These are phyloP conservation scores for Onthophagus taurus DNA, from an alignment of 1,140 invertebrate species.

Conservation along the genomic window DNA sequence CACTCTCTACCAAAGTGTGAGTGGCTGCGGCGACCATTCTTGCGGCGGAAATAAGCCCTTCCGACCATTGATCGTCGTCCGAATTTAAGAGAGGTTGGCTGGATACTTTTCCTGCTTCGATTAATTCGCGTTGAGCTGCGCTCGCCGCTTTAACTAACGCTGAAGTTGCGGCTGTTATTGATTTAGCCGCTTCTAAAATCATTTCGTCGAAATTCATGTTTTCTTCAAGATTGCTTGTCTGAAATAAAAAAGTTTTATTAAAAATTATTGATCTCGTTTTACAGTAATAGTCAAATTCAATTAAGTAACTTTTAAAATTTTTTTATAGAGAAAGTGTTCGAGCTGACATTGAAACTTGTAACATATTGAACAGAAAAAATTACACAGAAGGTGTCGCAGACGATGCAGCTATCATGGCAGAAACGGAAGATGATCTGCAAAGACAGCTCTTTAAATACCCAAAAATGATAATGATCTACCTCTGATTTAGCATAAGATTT, in stretches of 20 bases:
- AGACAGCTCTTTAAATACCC: too few species aligned
- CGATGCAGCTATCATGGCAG: too few species aligned
- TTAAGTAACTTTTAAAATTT: too few species aligned
- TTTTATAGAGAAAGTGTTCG: too few species aligned
- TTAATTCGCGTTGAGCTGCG: slow-evolving; percentile 88
- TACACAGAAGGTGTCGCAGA: too few species aligned
- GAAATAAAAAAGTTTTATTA: slow-evolving; percentile 13
- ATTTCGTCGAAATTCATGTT: slow-evolving; percentile 97
- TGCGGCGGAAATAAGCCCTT: slow-evolving; percentile 93
- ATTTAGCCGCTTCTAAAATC: slow-evolving; percentile 96
- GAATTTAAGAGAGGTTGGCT: slow-evolving; percentile 68
- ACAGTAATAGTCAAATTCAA: too few species aligned
- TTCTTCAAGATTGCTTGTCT: slow-evolving; percentile 74
- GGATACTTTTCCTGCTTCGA: slow-evolving; percentile 72
- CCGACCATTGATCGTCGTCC: slow-evolving; percentile 98
- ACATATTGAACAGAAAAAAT: too few species aligned
- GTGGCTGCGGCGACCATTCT: slow-evolving; percentile 93
- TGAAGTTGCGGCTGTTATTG: slow-evolving; percentile 93
- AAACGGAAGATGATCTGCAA: too few species aligned
- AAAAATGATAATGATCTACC: too few species aligned
- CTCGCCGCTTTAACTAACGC: slow-evolving; percentile 94
- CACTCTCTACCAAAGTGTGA: slow-evolving; percentile 93
- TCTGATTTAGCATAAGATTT: too few species aligned
- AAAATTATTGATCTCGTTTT: too few species aligned
- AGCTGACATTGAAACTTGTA: too few species aligned